phyloP scores from a whole-genome alignment of 2,888 invertebrate species.

The Timandra comae region DNA sequence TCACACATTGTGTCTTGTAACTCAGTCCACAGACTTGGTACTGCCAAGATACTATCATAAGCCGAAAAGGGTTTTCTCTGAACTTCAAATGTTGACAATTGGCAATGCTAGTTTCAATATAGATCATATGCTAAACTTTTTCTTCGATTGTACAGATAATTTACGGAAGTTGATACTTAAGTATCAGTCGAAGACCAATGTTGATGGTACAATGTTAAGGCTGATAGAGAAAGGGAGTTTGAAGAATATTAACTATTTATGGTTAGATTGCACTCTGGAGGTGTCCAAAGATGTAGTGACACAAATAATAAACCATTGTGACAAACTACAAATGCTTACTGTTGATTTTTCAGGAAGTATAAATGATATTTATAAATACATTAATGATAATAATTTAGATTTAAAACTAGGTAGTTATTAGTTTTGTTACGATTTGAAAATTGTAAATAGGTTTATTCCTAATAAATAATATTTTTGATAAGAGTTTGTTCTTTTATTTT shows the following conservation, averaged over 20 bases:
- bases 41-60: constrained; percentile 50
- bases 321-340: constrained; percentile 52
- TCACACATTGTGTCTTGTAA: constrained; percentile 55
- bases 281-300: constrained; percentile 56
- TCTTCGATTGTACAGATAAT: constrained; percentile 53
- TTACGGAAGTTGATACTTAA: constrained; percentile 58
- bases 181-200: constrained; percentile 58
- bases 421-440: constrained; percentile 3
- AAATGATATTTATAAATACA: constrained; percentile 50
- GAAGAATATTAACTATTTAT: constrained; percentile 48
- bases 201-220: constrained; percentile 48
- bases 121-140: constrained; percentile 52
- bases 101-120: constrained; percentile 64
- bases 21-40: constrained; percentile 55
- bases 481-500: too few relatives aligned
- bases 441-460: constrained; percentile 25
- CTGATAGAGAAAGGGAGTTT: constrained; percentile 54
- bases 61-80: constrained; percentile 48
- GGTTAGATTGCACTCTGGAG: constrained; percentile 67
- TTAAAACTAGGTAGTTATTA: constrained; percentile 64
- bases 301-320: constrained; percentile 53
- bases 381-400: constrained; percentile 61
- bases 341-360: constrained; percentile 53
- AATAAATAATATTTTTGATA: constrained; percentile 29
- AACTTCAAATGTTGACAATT: constrained; percentile 53